phyloP scores from a whole-genome alignment of 1,140 invertebrate genomes.

The Chelonus insularis region DNA sequence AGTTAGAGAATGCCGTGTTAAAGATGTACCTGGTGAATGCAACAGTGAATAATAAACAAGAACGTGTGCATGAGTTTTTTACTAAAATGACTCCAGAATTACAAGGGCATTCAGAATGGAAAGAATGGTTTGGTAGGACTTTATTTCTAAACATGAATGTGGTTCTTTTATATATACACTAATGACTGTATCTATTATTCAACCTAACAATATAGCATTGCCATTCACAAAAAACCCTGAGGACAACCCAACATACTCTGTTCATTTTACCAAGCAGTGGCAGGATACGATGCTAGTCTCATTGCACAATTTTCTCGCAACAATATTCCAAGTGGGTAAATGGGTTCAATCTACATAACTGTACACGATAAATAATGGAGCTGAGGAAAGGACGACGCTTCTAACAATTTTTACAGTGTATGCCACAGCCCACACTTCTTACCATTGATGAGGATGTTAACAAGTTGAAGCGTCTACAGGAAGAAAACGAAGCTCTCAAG shows the following conservation, averaged over 20 bases:
- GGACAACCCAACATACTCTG: constrained; percentile 82
- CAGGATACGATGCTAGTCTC: constrained; percentile 94
- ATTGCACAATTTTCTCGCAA: constrained; percentile 90
- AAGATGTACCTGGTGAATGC: constrained; percentile 91
- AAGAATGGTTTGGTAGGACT: constrained; percentile 93
- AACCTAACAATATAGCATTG: constrained; percentile 70
- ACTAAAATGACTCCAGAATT: constrained; percentile 83
- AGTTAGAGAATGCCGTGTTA: constrained; percentile 85
- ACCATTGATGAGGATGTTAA: constrained; percentile 84
- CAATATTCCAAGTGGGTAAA: constrained; percentile 75
- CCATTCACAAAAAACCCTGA: constrained; percentile 90
- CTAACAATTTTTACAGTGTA: constrained; percentile 62
- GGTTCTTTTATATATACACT: constrained; percentile 19
- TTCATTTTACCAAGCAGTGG: constrained; percentile 92
- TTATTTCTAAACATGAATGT: no score
- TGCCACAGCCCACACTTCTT: constrained; percentile 80
- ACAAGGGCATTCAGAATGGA: constrained; percentile 90
- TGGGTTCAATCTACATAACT: background rate
- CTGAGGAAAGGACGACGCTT: constrained; percentile 2
- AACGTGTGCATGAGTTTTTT: constrained; percentile 90
- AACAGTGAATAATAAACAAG: constrained; percentile 75
- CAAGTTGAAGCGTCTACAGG: constrained; percentile 77
- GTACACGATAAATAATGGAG: constrained; percentile 2
- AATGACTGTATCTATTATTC: constrained; percentile 17
- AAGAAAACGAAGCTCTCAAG: constrained; percentile 78